Evolutionary conservation across 2,888 invertebrate genomes (phyloP), one percentile per base, ranked within the genome.

Genomic region (Caenorhabditis afra): DNA sequence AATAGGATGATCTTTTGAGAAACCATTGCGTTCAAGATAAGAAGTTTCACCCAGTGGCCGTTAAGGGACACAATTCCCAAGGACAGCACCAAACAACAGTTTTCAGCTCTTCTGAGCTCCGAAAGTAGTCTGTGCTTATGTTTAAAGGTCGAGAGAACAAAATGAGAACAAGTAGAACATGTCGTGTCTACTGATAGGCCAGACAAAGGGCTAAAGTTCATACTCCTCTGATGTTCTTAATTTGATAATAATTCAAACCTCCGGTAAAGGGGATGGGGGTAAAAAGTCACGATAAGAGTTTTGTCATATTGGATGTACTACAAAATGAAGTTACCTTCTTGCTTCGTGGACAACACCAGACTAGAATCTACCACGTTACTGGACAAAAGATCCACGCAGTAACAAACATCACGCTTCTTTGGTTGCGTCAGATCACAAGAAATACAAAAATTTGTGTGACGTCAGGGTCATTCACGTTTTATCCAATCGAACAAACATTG

Each of bases 271-370:
- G 29, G 29, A 7, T 3, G 29, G 29, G 29, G 29, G 29, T 29
- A 5, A 5, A 7, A 29, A 29, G 29, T 29, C 29, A n/a, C 7
- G 29, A 29, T 5, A 3, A 29, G 29, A 29, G 41, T 41, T 11
- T 29, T 29, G 70, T 49, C 70, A 62, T 61, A 37, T 35, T 29
- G 29, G 45, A 47, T 39, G 41, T n/a, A 14, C 16, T 55, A 71
- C 71, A 71, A 71, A 47, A 18, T 49, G 18, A 57, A 71, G 71
- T 71, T 55, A 41, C 53, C 53, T n/a, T n/a, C n/a, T n/a, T 0
- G 14, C 10, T 12, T 0, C 39, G 22, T 35, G 44, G 20, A 20
- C 44, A 53, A 12, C 52, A 68, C 20, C 68, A 52, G 52, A 68
- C 59, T 68, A 68, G 59, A 68, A 59, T 52, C 22, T 59, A 11